These are phyloP conservation scores for Gadopsis bispinosus DNA, from an alignment of 2,797 vertebrate species.

Conservation along the genomic window DNA sequence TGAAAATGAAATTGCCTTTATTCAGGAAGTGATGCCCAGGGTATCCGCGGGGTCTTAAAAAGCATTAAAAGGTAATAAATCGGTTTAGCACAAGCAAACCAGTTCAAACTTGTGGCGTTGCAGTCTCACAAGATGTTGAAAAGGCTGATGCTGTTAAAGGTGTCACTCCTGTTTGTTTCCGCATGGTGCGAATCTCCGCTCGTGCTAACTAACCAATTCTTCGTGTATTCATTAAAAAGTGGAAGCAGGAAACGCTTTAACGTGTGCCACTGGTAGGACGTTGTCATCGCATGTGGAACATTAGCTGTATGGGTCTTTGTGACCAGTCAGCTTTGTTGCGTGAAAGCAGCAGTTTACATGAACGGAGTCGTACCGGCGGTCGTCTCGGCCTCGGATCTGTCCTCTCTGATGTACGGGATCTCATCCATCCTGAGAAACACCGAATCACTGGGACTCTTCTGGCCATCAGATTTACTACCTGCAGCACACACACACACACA, in stretches of 20 bases:
- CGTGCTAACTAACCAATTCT: neutral
- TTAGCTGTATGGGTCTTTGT: neutral
- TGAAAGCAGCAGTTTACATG: neutral
- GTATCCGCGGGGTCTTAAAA: too few species aligned
- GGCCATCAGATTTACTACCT: constrained; percentile 91
- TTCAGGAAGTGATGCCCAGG: neutral
- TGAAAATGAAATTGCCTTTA: neutral
- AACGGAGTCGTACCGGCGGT: constrained; percentile 37
- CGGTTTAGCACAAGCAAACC: too few species aligned
- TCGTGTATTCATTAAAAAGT: neutral
- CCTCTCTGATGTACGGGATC: constrained; percentile 90
- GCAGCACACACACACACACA: constrained; percentile 39
- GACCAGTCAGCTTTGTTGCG: neutral
- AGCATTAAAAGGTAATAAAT: too few species aligned
- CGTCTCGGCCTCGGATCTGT: constrained; percentile 65
- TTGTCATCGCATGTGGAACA: neutral
- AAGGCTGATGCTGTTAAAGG: neutral
- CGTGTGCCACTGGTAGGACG: neutral
- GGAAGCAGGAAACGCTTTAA: neutral
- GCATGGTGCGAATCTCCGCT: neutral
- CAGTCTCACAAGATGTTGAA: too few species aligned
- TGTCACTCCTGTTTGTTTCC: neutral
- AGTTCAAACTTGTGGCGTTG: too few species aligned
- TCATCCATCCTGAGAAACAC: constrained; percentile 93
- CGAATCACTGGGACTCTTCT: constrained; percentile 91